phyloP scores from a whole-genome alignment of 2,113 vertebrate genomes.

The Collichthys lucidus region DNA sequence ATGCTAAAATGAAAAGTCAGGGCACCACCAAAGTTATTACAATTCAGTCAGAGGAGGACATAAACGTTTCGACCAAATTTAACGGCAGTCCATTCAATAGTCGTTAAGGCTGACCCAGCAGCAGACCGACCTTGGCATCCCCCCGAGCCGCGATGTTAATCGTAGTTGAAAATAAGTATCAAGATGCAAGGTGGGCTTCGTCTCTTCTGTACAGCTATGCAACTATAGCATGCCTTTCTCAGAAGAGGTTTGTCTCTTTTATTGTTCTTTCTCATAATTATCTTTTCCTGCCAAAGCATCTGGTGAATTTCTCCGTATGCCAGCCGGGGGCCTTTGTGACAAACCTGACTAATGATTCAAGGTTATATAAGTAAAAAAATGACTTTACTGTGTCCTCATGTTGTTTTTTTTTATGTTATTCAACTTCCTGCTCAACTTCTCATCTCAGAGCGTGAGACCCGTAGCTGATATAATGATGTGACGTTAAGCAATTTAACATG shows the following conservation, averaged over 20 bases:
- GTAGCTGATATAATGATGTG: not conserved
- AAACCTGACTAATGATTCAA: not conserved
- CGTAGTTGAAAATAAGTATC: not conserved
- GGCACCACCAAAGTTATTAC: too few species aligned
- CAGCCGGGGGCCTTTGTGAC: not conserved
- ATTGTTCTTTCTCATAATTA: not conserved
- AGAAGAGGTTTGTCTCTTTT: too few species aligned
- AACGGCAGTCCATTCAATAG: not conserved
- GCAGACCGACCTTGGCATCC: not conserved
- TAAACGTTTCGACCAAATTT: not conserved
- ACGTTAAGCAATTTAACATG: not conserved
- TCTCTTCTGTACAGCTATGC: not conserved
- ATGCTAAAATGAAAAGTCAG: too few species aligned
- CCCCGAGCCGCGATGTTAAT: not conserved
- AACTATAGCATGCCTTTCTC: not conserved
- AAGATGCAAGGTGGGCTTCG: not conserved
- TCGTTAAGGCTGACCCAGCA: not conserved
- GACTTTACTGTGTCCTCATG: not conserved
- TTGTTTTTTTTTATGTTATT: constrained; percentile 2
- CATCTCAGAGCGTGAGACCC: not conserved
- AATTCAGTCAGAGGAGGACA: too few species aligned
- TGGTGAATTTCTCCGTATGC: not conserved
- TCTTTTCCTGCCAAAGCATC: not conserved
- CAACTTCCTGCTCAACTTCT: not conserved
- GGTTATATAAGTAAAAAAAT: not conserved